Base-by-base conservation (phyloP, 1,140 invertebrate species). In the Zaprionus lachaisei region DNA sequence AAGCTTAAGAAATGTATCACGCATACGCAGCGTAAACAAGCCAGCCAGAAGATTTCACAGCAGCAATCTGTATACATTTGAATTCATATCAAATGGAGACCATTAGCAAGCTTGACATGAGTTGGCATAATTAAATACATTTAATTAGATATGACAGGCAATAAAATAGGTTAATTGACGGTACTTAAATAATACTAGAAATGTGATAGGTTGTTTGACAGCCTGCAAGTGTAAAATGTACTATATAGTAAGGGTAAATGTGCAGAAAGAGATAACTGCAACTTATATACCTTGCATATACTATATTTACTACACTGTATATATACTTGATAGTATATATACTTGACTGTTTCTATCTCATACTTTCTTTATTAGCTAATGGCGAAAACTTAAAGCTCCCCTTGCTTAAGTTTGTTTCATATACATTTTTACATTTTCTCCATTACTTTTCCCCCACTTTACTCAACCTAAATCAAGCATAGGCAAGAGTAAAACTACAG, bases 391-490 rank as follows among this genome's bases (percentile, higher is more conserved):
- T 11, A 17, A 47, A 38, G 12, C 31, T 34, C 31, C 31, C 31
- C 31, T 34, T 34, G 31, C n/a, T 47, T 47, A 3, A 47, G n/a
- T 1, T 47, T 17, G n/a, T 47, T 47, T 47, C 41, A 47, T 20
- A 47, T 47, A 44, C 41, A 44, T 44, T 17, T 44, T 44, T 44
- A n/a, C 41, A 44, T 44, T 47, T 47, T 47, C n/a, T 17, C n/a
- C 41, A 47, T 47, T 47, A 47, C 41, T 47, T 47, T 17, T 17
- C 5, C n/a, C 6, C n/a, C 17, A 14, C 22, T 11, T 12, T 20
- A n/a, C 70, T 73, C 72, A 66, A 79, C 69, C 66, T 68, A 60
- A 17, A 56, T 56, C 54, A 56, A 28, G 54, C 54, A 26, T 47
- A 47, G 20, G 41, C n/a, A 47, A 47, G 41, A 17, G 41, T 17